These are phyloP conservation scores for Crax fasciolata DNA, from an alignment of 2,797 vertebrate species.

Conservation along the genomic window DNA sequence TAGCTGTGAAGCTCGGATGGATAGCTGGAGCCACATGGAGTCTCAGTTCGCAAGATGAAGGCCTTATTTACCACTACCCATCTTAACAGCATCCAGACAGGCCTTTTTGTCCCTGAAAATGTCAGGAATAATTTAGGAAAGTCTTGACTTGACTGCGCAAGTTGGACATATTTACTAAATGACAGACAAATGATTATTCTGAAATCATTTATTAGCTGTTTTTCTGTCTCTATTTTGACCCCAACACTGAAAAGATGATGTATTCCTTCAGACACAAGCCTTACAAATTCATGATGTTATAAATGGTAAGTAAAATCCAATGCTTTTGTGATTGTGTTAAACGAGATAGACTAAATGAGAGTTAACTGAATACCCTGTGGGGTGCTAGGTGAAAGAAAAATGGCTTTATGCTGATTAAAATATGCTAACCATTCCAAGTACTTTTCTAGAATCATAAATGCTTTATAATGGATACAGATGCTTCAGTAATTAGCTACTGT, in stretches of 20 bases:
- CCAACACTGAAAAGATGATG: not conserved
- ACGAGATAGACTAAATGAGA: not conserved
- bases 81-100: not conserved
- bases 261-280: not conserved
- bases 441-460: slow-evolving; percentile 47
- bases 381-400: not conserved
- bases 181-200: not conserved
- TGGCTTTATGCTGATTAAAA: slow-evolving; percentile 44
- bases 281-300: not conserved
- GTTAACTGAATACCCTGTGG: not conserved
- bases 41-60: not conserved
- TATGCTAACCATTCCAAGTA: slow-evolving; percentile 38
- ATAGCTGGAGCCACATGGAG: not conserved
- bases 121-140: not conserved
- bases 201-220: not conserved
- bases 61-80: not conserved
- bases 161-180: not conserved
- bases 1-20: not conserved
- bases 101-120: not conserved
- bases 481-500: slow-evolving; percentile 45
- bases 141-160: not conserved
- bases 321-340: not conserved
- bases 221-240: slow-evolving; percentile 15
- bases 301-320: not conserved
- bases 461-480: slow-evolving; percentile 42